These are phyloP conservation scores for Prionailurus viverrinus DNA, from an alignment of 2,113 vertebrate genomes.

Conservation along the genomic window DNA sequence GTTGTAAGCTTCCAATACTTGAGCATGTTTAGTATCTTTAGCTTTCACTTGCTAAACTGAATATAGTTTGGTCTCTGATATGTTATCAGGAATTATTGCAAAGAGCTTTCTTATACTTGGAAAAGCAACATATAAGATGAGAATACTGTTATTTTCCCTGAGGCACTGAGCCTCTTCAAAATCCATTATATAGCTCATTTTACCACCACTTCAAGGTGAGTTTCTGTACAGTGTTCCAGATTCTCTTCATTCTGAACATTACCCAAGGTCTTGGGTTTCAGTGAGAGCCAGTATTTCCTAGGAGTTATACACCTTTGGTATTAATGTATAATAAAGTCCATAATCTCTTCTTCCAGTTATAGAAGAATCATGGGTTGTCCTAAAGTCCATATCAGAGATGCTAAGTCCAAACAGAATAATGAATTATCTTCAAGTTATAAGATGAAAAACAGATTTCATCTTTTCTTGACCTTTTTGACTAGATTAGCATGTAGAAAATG, in stretches of 20 bases:
- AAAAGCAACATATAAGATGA: not conserved
- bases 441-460: not conserved
- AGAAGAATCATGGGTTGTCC: not conserved
- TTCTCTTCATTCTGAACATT: not conserved
- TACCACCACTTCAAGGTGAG: not conserved
- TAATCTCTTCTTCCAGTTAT: not conserved
- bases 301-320: not conserved
- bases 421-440: not conserved
- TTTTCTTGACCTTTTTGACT: not conserved
- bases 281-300: not conserved
- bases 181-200: not conserved
- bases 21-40: not conserved
- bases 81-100: not conserved
- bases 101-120: not conserved
- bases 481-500: not conserved
- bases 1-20: not conserved
- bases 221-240: not conserved
- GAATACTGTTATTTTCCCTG: not conserved
- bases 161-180: not conserved
- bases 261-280: not conserved
- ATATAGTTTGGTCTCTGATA: not conserved
- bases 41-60: constrained; percentile 31
- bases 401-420: not conserved
- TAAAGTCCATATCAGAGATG: not conserved
- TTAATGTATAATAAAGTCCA: not conserved